Percentiles rank a stretch among this genome's conserved stretches.
These are phyloP conservation scores for Iguana delicatissima DNA, from an alignment of 2,797 vertebrate genomes.

Conservation along the genomic window DNA sequence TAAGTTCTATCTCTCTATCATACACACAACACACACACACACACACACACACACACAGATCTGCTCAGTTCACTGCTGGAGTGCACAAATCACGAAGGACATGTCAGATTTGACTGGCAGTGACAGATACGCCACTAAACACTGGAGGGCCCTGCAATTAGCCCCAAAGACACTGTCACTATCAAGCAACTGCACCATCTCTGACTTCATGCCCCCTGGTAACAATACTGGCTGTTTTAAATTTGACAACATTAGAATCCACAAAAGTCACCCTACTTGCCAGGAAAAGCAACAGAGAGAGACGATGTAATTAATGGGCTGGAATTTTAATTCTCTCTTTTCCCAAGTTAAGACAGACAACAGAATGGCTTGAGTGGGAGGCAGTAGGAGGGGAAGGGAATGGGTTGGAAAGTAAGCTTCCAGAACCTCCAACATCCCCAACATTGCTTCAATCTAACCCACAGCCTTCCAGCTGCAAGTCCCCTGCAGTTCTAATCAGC, in stretches of 20 bases:
- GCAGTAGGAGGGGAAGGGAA: not conserved
- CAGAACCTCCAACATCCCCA: not conserved
- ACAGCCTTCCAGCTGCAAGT: not conserved
- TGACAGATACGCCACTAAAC: constrained; percentile 62
- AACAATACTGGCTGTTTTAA: constrained; percentile 70
- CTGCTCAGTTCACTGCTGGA: constrained; percentile 53
- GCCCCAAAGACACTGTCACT: constrained; percentile 72
- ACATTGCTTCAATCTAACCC: not conserved
- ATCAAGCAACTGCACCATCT: constrained; percentile 58
- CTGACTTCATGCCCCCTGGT: constrained; percentile 72
- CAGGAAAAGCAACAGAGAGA: constrained; percentile 51
- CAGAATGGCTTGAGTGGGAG: not conserved
- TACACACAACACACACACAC: not conserved
- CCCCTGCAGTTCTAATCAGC: too few species aligned
- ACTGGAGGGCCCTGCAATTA: constrained; percentile 72
- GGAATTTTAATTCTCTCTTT: constrained; percentile 17
- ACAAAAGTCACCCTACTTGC: constrained; percentile 59
- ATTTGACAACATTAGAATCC: constrained; percentile 68
- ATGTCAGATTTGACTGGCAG: constrained; percentile 66
- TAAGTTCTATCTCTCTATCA: not conserved
- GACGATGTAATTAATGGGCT: constrained; percentile 1
- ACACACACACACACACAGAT: not conserved
- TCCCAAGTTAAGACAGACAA: not conserved
- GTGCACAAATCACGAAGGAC: constrained; percentile 45
- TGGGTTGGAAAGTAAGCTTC: not conserved